Conservation (phyloP, 2,797 vertebrate species). For the Dipus sagitta region DNA sequence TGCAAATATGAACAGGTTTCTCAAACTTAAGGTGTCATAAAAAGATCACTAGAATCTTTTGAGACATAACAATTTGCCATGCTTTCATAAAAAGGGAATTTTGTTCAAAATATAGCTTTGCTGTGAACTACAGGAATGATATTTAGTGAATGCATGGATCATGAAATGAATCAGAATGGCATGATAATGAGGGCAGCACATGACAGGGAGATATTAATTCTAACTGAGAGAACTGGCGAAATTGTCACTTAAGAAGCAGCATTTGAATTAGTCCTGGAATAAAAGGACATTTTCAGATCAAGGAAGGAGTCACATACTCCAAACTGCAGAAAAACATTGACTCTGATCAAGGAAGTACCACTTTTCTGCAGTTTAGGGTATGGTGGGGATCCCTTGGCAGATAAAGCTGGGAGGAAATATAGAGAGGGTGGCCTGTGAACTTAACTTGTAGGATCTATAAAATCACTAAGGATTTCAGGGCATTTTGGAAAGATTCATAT, state of each 20-base stretch:
- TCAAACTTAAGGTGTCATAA: slow-evolving; percentile 10
- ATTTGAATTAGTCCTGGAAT: not conserved
- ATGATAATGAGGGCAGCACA: not conserved
- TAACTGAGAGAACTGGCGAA: not conserved
- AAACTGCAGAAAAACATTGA: not conserved
- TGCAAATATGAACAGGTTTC: not conserved
- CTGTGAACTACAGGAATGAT: not conserved
- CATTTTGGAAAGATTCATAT: not conserved
- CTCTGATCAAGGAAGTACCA: not conserved
- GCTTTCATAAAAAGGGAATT: not conserved
- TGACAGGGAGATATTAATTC: not conserved
- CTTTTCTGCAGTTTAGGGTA: too few species aligned
- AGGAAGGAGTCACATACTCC: not conserved
- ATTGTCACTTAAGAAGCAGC: not conserved
- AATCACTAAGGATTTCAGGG: slow-evolving; percentile 12
- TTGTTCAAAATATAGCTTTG: slow-evolving; percentile 24
- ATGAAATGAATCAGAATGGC: not conserved
- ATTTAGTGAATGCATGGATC: not conserved
- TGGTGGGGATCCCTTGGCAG: not conserved
- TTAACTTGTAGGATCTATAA: not conserved
- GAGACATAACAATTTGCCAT: not conserved
- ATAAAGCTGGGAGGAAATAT: slow-evolving; percentile 10
- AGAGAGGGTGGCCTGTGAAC: not conserved
- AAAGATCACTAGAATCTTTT: slow-evolving; percentile 17
- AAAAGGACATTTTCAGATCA: not conserved